Conservation (phyloP, 92 coral and sea anemone species). For the Heteractis magnifica region DNA sequence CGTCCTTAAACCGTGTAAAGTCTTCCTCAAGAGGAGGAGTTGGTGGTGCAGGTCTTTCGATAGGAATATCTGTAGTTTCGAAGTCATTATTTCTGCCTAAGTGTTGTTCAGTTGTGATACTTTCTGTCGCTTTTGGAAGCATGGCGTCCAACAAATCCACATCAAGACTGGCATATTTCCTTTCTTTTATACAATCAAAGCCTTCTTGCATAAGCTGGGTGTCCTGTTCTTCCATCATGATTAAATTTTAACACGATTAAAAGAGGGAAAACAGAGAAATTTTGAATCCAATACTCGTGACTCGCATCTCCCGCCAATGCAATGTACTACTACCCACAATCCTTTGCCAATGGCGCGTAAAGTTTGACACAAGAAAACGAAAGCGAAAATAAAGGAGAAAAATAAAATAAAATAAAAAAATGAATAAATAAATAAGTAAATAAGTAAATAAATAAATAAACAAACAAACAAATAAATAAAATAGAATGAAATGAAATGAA, state of each 20-base stretch:
- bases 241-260: not conserved
- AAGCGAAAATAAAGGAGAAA: not conserved
- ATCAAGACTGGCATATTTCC: not conserved
- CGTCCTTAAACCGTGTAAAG: not conserved
- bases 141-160: constrained; percentile 11
- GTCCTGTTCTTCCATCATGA: constrained; percentile 17
- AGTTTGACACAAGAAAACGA: not conserved
- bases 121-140: constrained; percentile 1
- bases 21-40: constrained; percentile 29
- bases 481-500: too few species aligned
- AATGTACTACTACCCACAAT: not conserved
- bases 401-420: not conserved
- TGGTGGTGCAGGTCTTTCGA: constrained; percentile 28
- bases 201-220: constrained; percentile 17
- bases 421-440: too few species aligned
- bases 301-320: constrained; percentile 37
- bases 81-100: not conserved
- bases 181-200: not conserved
- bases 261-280: not conserved
- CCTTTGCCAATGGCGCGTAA: not conserved
- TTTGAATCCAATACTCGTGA: not conserved
- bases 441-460: too few species aligned
- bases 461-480: too few species aligned
- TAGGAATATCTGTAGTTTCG: not conserved
- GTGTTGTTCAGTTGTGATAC: not conserved